Base-by-base conservation (phyloP, 2,797 vertebrate species). In the Eutrigla gurnardus region DNA sequence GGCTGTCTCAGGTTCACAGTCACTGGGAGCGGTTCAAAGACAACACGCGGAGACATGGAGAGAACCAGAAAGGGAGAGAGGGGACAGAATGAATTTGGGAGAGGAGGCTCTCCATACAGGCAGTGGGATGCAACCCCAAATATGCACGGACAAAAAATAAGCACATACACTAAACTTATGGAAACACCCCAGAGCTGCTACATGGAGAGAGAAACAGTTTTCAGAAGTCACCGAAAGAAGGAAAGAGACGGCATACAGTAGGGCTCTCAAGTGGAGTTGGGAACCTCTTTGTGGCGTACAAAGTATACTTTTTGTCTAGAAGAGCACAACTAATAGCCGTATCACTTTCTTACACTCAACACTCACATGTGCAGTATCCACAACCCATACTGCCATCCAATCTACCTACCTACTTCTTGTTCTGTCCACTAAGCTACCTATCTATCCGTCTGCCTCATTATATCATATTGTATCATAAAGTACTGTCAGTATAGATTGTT, bases 11-110 rank as follows among this genome's bases (percentile, higher is more conserved):
- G 88, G 90, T 93, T 93, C 86, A 86, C 85, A 90, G 86, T 90
- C 87, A 87, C 82, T 81, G 76, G 78, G 75, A 83, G 77, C 79
- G 72, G 90, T 92, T 93, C 90, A 91, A 91, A 94, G 88, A 87
- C 88, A 68, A 86, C 77, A 75, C 71, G 76, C 70, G 75, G 65
- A 82, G 43, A 67, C 69, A 74, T 42, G 50, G 64, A 78, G 49
- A 69, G 66, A 60, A 75, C 78, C 17, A 25, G 15, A 65, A 40
- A 58, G 5, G 84, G 39, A 69, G 37, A 47, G 46, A 54, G 14
- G 68, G 46, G 65, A 60, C 0, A 37, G 12, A 59, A 53, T 74
- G 49, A 2, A 77, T 61, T 36, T 65, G 35, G 12, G 35, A 74
- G 49, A 10, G 36, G 60, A 84, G 42, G 69, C 70, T 67, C 55